These are phyloP conservation scores for Cantharis lateralis DNA, from an alignment of 2,888 invertebrate species.

Conservation along the genomic window DNA sequence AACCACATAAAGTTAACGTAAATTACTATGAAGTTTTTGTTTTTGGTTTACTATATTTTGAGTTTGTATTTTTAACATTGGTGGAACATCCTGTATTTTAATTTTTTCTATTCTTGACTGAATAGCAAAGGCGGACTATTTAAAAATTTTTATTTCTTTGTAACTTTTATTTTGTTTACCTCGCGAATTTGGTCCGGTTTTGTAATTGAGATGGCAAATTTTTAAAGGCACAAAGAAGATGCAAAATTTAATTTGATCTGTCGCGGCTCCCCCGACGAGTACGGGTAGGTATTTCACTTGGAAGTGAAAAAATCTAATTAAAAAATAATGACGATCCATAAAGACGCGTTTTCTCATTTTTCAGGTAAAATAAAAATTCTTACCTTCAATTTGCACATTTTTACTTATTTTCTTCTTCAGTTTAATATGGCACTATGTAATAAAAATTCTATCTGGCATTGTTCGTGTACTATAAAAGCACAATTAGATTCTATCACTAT, in stretches of 20 bases:
- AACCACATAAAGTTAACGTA: not conserved
- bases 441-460: constrained; percentile 12
- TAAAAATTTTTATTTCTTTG: not conserved
- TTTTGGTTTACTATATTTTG: too few relatives aligned
- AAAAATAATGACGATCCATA: not conserved
- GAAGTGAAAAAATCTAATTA: not conserved
- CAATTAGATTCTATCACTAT: constrained; percentile 11
- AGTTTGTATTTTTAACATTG: too few relatives aligned
- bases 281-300: not conserved
- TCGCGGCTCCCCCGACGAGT: not conserved
- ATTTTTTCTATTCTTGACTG: too few relatives aligned
- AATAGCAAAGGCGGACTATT: not conserved
- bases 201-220: not conserved
- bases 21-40: not conserved
- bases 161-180: not conserved
- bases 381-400: constrained; percentile 2
- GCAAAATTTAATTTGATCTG: not conserved
- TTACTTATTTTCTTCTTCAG: not conserved
- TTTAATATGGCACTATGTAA: constrained; percentile 17
- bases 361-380: not conserved
- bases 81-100: not conserved
- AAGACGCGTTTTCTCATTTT: not conserved
- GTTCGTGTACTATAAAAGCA: not conserved
- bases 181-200: not conserved
- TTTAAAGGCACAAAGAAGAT: not conserved